Evolutionary conservation across 2,113 vertebrate species (phyloP).

Genomic region (Mobula hypostoma): DNA sequence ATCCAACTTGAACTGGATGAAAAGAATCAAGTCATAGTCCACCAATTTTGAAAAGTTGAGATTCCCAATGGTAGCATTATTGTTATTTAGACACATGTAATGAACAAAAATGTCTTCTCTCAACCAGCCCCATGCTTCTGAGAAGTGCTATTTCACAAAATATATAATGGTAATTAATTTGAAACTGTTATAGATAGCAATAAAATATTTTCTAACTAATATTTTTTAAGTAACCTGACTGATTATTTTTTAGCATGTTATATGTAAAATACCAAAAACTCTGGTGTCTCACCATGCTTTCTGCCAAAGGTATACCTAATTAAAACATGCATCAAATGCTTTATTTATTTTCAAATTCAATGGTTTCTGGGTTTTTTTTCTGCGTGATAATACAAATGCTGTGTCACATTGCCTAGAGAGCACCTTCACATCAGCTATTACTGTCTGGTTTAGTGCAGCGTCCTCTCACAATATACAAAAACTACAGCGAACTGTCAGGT

Average conservation of each 20-base stretch:
- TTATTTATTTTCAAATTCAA: conserved; percentile 15
- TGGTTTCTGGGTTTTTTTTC: neutral
- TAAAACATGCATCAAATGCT: conserved; percentile 17
- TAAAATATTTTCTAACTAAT: conserved; percentile 24
- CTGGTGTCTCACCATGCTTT: conserved; percentile 20
- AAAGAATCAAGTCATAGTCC: conserved; percentile 72
- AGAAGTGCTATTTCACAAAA: neutral
- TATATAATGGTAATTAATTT: conserved; percentile 8
- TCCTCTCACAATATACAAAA: too few relatives aligned
- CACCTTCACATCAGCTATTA: too few relatives aligned
- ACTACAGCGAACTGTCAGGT: too few relatives aligned
- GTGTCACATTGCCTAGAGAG: neutral
- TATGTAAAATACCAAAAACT: conserved; percentile 7
- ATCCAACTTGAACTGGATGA: conserved; percentile 79
- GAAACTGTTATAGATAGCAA: neutral
- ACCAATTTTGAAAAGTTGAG: conserved; percentile 59
- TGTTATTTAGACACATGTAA: neutral
- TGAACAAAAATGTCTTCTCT: neutral
- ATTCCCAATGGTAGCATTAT: neutral
- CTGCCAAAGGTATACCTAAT: neutral
- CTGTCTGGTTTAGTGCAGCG: too few relatives aligned
- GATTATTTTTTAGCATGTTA: conserved; percentile 26
- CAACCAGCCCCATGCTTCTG: neutral
- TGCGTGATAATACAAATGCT: neutral
- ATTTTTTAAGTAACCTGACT: conserved; percentile 22